A percentile compares a stretch with the other conserved stretches of the same genome.
Evolutionary conservation across 2,113 vertebrate species (phyloP).

Genomic region (Brienomyrus longianalis): DNA sequence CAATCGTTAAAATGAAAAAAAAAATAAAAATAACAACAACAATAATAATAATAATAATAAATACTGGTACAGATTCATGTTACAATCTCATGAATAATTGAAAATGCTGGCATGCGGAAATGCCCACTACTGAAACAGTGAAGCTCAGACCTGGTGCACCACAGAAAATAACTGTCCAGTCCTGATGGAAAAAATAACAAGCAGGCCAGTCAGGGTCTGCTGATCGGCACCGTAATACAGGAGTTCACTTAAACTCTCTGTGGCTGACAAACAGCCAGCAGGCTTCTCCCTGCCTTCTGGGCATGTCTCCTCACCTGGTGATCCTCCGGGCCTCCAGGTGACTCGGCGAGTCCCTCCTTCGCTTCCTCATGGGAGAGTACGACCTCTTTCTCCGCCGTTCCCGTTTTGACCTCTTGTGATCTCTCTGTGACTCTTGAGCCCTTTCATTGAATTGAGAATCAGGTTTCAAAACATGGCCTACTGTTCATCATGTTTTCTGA

Average conservation of each 20-base stretch:
- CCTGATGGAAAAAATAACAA: not conserved
- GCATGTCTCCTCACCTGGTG: slow-evolving; percentile 68
- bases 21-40: not conserved
- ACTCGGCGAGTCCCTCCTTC: slow-evolving; percentile 91
- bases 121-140: not conserved
- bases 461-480: not conserved
- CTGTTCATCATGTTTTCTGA: not conserved
- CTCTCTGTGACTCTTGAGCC: slow-evolving; percentile 56
- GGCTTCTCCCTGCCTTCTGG: not conserved
- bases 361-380: slow-evolving; percentile 87
- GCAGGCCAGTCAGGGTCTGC: not conserved
- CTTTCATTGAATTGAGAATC: slow-evolving; percentile 35
- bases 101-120: not conserved
- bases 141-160: not conserved
- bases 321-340: slow-evolving; percentile 93
- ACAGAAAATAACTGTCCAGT: not conserved
- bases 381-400: slow-evolving; percentile 63
- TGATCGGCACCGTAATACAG: not conserved
- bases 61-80: not conserved
- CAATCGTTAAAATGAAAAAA: not conserved
- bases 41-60: not conserved
- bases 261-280: not conserved
- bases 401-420: slow-evolving; percentile 55
- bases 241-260: not conserved
- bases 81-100: not conserved